Evolutionary conservation across 2,888 invertebrate species (phyloP).

Genomic region (Odontocolon sp.): DNA sequence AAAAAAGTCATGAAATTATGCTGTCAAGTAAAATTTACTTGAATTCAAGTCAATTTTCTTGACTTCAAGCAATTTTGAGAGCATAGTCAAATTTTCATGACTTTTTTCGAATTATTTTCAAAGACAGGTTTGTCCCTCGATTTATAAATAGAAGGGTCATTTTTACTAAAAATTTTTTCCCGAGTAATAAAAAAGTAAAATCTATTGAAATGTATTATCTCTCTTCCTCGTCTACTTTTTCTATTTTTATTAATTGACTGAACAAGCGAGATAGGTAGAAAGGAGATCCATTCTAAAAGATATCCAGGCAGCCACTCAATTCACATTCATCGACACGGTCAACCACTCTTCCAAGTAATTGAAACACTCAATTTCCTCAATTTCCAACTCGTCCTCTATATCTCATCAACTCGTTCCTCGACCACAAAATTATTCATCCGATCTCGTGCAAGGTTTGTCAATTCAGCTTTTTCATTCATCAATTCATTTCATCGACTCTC

Average conservation of each 20-base stretch:
- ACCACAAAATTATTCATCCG: background rate
- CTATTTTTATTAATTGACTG: background rate
- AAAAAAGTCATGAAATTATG: too few species aligned
- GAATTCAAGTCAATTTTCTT: too few species aligned
- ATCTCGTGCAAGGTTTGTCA: background rate
- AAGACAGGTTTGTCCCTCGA: too few species aligned
- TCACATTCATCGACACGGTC: conserved; percentile 12
- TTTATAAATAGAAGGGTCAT: too few species aligned
- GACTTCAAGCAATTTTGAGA: too few species aligned
- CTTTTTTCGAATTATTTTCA: too few species aligned
- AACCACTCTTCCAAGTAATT: background rate
- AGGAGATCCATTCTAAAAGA: background rate
- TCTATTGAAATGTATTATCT: too few species aligned
- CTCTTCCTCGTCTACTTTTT: background rate
- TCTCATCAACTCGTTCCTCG: background rate
- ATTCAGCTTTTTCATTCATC: background rate
- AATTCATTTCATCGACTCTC: conserved; percentile 2
- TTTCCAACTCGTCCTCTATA: conserved; percentile 2
- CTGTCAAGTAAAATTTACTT: too few species aligned
- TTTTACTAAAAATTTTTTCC: too few species aligned
- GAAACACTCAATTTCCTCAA: conserved; percentile 22
- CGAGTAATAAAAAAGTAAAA: too few species aligned
- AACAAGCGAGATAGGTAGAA: conserved; percentile 1
- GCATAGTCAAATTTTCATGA: too few species aligned
- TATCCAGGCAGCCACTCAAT: conserved; percentile 22